Percentiles rank a stretch among this genome's conserved stretches.
Conservation (phyloP, 2,888 invertebrate genomes). For the Limnephilus auricula region DNA sequence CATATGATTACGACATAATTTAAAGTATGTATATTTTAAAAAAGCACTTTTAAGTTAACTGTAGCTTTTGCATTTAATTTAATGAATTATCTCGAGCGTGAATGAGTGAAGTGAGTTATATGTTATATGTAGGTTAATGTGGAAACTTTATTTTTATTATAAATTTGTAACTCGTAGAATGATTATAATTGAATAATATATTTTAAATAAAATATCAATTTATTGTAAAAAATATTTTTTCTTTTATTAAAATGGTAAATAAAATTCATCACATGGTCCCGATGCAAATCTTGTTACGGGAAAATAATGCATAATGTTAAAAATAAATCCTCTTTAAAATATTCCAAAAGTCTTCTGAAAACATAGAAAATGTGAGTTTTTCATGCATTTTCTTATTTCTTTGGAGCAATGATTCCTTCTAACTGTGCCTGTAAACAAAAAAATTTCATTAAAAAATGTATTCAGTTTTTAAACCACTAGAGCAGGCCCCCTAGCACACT, state of each 20-base stretch:
- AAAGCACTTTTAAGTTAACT: conserved; percentile 22
- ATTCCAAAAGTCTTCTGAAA: conserved; percentile 5
- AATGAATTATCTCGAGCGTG: conserved; percentile 36
- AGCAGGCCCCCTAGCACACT: too few species aligned
- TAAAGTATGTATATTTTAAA: conserved; percentile 4
- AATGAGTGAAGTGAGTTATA: conserved; percentile 41
- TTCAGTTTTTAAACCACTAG: neutral
- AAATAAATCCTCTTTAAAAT: neutral
- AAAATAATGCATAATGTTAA: neutral
- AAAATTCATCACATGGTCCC: neutral
- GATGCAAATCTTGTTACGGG: too few species aligned
- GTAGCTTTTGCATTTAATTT: conserved; percentile 58
- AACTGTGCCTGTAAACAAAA: conserved; percentile 87
- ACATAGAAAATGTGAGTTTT: neutral
- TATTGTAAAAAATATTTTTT: conserved; percentile 53
- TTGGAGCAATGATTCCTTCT: conserved; percentile 96
- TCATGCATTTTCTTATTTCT: conserved; percentile 80
- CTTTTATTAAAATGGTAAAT: conserved; percentile 38
- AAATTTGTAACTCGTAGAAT: conserved; percentile 53
- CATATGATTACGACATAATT: neutral
- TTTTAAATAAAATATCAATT: conserved; percentile 63
- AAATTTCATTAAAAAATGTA: neutral
- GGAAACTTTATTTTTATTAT: conserved; percentile 58
- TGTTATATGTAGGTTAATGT: conserved; percentile 47
- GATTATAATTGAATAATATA: conserved; percentile 61